Conservation (phyloP, 2,888 invertebrate genomes). For the Hoplodrina blanda region DNA sequence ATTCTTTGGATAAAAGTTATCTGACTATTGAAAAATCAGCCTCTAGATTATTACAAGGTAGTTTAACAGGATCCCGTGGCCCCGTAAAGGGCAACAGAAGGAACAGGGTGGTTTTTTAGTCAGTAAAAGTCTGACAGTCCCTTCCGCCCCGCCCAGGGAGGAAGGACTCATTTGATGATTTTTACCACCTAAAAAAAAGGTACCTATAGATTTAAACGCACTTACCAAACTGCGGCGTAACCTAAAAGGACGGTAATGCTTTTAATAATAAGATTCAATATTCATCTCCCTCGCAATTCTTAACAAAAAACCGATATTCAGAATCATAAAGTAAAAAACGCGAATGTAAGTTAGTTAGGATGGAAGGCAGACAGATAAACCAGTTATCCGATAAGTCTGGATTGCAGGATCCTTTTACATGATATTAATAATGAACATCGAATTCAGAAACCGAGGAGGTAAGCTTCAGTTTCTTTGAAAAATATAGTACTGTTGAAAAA, state of each 20-base stretch:
- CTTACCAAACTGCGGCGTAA: neutral
- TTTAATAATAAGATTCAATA: neutral
- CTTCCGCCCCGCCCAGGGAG: no score
- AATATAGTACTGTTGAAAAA: no score
- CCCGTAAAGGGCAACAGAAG: no score
- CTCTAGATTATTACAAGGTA: no score
- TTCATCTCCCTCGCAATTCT: neutral
- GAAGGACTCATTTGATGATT: no score
- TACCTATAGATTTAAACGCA: neutral
- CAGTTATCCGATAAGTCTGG: slow-evolving; percentile 41
- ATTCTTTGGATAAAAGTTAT: no score
- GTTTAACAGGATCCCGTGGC: no score
- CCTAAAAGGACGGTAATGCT: neutral
- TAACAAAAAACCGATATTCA: slow-evolving; percentile 36
- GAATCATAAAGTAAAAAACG: slow-evolving; percentile 33
- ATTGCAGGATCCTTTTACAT: slow-evolving; percentile 33
- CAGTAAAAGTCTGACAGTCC: no score
- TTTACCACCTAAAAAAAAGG: no score
- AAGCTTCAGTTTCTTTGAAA: no score
- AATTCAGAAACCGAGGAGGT: neutral
- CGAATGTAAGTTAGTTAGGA: slow-evolving; percentile 43
- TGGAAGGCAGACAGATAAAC: slow-evolving; percentile 46
- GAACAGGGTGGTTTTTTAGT: no score
- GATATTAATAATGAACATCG: slow-evolving; percentile 28
- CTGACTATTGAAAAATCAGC: no score